These are phyloP conservation scores for Erpornis zantholeuca DNA, from an alignment of 2,113 vertebrate genomes.

Conservation along the genomic window DNA sequence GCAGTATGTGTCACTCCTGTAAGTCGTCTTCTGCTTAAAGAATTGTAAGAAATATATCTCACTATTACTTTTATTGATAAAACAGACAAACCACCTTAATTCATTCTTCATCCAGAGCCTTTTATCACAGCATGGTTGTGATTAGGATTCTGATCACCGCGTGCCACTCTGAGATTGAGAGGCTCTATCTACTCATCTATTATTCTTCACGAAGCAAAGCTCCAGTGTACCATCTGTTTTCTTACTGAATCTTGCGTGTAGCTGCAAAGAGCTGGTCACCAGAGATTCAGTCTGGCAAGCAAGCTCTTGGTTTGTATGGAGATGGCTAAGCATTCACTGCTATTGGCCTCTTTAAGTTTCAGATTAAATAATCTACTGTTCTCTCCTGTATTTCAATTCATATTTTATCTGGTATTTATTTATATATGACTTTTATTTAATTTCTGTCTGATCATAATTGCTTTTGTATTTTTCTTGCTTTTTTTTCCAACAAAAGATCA, in stretches of 20 bases:
- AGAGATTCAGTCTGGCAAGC: constrained; percentile 40
- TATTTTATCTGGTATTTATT: not conserved
- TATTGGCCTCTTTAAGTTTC: not conserved
- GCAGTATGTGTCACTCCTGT: constrained; percentile 66
- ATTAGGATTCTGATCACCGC: constrained; percentile 68
- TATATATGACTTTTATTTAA: not conserved
- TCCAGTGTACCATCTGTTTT: constrained; percentile 67
- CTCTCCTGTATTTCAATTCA: constrained; percentile 11
- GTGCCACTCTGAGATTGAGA: constrained; percentile 64
- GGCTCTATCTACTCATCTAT: constrained; percentile 62
- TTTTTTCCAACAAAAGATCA: not conserved
- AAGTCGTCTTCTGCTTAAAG: constrained; percentile 66
- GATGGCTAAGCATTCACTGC: not conserved
- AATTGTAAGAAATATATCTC: constrained; percentile 74
- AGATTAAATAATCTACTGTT: not conserved
- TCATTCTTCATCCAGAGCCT: constrained; percentile 66
- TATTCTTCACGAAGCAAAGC: constrained; percentile 68
- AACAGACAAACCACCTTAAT: constrained; percentile 66
- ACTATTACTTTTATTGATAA: constrained; percentile 78
- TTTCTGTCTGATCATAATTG: not conserved
- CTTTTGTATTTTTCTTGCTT: not conserved
- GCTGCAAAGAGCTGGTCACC: constrained; percentile 26
- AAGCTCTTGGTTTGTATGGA: not conserved
- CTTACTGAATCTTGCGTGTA: constrained; percentile 56
- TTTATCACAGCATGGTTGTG: constrained; percentile 62